phyloP scores from a whole-genome alignment of 2,113 vertebrate genomes.

The Cyanistes caeruleus region DNA sequence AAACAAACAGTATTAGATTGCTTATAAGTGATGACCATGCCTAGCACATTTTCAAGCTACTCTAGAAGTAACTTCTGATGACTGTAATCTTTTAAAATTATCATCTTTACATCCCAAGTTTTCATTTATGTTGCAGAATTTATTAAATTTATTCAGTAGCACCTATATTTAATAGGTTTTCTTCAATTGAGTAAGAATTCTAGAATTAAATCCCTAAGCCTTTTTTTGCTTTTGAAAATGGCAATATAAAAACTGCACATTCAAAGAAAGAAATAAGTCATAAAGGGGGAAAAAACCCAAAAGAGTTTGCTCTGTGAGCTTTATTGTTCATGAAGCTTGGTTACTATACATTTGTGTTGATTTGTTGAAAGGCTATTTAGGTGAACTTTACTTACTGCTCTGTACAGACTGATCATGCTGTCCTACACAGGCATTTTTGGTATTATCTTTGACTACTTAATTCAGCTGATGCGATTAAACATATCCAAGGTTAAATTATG shows the following conservation, averaged over 20 bases:
- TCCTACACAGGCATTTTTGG: neutral
- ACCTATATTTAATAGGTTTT: neutral
- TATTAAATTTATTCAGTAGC: neutral
- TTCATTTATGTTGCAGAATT: neutral
- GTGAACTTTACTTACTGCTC: neutral
- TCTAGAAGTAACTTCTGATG: neutral
- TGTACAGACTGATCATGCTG: neutral
- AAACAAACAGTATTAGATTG: neutral
- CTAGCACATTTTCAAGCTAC: neutral
- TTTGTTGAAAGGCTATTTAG: neutral
- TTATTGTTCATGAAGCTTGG: neutral
- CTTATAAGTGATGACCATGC: neutral
- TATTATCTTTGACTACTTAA: neutral
- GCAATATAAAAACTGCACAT: neutral
- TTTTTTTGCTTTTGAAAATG: neutral
- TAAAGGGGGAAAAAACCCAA: rapidly evolving
- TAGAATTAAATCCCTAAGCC: neutral
- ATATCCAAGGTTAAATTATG: neutral
- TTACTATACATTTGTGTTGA: neutral
- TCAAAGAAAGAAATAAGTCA: neutral
- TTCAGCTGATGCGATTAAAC: neutral
- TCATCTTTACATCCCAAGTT: neutral
- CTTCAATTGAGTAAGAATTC: neutral
- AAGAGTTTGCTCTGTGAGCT: neutral
- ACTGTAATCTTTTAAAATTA: neutral